Conservation (phyloP, 2,797 vertebrate genomes). For the Poeciliopsis infans region DNA sequence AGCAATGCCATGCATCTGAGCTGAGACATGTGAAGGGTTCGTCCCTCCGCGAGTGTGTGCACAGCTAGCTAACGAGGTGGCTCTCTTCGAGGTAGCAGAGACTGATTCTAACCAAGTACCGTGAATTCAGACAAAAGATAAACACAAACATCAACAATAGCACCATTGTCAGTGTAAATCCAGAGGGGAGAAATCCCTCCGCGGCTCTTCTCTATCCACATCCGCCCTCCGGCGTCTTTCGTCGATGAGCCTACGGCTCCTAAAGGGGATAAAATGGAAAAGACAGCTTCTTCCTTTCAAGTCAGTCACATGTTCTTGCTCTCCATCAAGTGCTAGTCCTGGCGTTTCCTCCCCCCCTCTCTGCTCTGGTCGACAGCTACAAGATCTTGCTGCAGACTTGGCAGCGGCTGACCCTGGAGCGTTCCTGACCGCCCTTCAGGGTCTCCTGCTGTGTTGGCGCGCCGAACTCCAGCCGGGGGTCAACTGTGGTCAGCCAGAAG, state of each 20-base stretch:
- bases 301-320: constrained; percentile 59
- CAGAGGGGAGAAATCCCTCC: constrained; percentile 48
- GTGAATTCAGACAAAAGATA: constrained; percentile 38
- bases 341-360: constrained; percentile 13
- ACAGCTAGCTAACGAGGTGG: constrained; percentile 38
- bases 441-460: constrained; percentile 83
- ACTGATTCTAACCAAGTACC: constrained; percentile 58
- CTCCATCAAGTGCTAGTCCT: constrained; percentile 26
- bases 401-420: constrained; percentile 89
- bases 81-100: constrained; percentile 87
- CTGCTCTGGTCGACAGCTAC: constrained; percentile 69
- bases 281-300: constrained; percentile 38
- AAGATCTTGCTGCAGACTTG: constrained; percentile 97
- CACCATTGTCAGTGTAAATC: constrained; percentile 82
- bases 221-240: constrained; percentile 37
- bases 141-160: constrained; percentile 78
- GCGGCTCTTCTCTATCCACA: constrained; percentile 39
- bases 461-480: constrained; percentile 83
- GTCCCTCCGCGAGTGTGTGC: constrained; percentile 2
- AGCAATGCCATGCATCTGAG: constrained; percentile 14
- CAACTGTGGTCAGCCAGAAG: constrained; percentile 95
- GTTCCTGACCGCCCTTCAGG: constrained; percentile 89
- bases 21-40: constrained; percentile 17
- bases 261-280: constrained; percentile 41
- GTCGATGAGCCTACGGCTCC: constrained; percentile 31